Evolutionary conservation across 1,140 invertebrate genomes (phyloP), one percentile per base, ranked within the genome.

Genomic region (Coptotermes formosanus): DNA sequence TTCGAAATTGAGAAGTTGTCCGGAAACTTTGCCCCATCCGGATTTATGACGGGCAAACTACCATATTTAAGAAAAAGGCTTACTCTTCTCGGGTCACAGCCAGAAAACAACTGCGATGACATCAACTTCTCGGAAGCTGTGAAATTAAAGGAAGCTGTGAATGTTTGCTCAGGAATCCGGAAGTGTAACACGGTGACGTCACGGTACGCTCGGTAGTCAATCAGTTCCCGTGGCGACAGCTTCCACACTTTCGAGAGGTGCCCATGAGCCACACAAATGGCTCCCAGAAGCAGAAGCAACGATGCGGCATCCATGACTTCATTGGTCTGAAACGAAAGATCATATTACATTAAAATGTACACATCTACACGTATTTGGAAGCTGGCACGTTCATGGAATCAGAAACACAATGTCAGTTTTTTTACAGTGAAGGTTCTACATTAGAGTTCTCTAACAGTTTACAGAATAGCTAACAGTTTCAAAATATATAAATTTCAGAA

Each of bases 41-140:
- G 94, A 89, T 93, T 95, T 32, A 97, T 94, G 0, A 96, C 93
- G 44, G 97, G 96, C 88, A 95, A 94, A 83, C 95, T 95, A 43
- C 95, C 95, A 88, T 95, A 93, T 89, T 95, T 95, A 38, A 96
- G 88, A 44, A 14, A 59, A 3, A 83, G 82, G 23, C 94, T 92
- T 6, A 95, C 93, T 86, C 94, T 91, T 88, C 93, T 91, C 0
- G 92, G 89, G 75, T 90, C 89, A 88, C 95, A 95, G 84, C 91
- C 89, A 82, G 90, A 90, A 45, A 91, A 88, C 14, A 90, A 90
- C 3, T 91, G 90, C 21, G 87, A 45, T 12, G 82, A 83, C 8
- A 55, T 89, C 85, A 91, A 91, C 85, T 89, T 88, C 88, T 92
- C 91, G 88, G 90, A 90, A 43, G 87, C 89, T 32, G 83, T 90